These are phyloP conservation scores for Pharmacophagus antenor DNA, from an alignment of 2,888 invertebrate genomes.

Conservation along the genomic window DNA sequence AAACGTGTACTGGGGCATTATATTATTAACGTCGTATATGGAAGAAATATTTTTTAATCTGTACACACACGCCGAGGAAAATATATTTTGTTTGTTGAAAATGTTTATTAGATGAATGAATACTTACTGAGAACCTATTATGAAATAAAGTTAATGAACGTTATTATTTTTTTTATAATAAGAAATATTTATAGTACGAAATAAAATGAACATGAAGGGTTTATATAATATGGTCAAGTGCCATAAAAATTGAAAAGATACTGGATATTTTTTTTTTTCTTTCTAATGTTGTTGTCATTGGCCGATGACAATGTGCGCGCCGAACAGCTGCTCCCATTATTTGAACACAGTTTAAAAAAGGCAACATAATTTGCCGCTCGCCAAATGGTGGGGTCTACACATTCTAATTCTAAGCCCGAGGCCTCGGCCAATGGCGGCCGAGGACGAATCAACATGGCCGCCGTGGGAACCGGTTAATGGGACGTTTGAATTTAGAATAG, in stretches of 20 bases:
- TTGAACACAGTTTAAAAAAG: slow-evolving; percentile 68
- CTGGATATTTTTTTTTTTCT: slow-evolving; percentile 34
- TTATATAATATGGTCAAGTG: background rate
- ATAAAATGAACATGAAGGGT: background rate
- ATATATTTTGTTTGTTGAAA: background rate
- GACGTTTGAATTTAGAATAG: slow-evolving; percentile 80
- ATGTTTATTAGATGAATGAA: no score
- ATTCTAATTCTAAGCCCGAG: slow-evolving; percentile 79
- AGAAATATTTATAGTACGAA: background rate
- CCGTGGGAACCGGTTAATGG: slow-evolving; percentile 80
- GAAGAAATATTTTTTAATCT: slow-evolving; percentile 10
- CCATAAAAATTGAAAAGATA: background rate
- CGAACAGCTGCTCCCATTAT: slow-evolving; percentile 65
- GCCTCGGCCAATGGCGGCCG: slow-evolving; percentile 78
- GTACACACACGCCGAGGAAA: background rate
- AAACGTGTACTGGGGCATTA: slow-evolving; percentile 2
- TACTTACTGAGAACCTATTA: background rate
- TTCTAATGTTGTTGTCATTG: slow-evolving; percentile 46
- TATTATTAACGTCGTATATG: slow-evolving; percentile 4
- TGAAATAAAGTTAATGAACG: no score
- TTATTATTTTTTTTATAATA: no score
- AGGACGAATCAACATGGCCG: slow-evolving; percentile 78
- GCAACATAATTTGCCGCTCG: slow-evolving; percentile 75
- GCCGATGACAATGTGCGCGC: slow-evolving; percentile 40
- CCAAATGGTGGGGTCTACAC: slow-evolving; percentile 79